These are phyloP conservation scores for Eospalax fontanierii DNA, from an alignment of 2,797 vertebrate species.

Conservation along the genomic window DNA sequence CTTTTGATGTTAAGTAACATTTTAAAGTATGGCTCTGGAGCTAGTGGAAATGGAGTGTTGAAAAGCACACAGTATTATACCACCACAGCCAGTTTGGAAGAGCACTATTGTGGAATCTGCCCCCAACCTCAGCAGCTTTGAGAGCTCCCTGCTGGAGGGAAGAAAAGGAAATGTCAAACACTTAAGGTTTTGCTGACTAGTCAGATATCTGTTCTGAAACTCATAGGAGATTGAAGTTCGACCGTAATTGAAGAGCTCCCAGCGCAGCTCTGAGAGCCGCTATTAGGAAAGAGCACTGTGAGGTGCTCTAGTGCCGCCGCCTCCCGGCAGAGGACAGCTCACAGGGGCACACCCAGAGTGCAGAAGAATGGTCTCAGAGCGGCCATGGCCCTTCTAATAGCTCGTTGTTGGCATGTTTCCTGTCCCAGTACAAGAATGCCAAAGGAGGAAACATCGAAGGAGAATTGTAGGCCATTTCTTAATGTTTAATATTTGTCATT, in stretches of 20 bases:
- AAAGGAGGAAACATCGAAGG: constrained; percentile 71
- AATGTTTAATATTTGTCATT: constrained; percentile 73
- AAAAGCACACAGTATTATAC: constrained; percentile 41
- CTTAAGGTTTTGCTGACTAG: constrained; percentile 65
- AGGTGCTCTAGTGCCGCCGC: constrained; percentile 78
- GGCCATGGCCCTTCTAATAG: constrained; percentile 75
- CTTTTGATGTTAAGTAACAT: constrained; percentile 71
- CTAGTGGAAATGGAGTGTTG: constrained; percentile 9
- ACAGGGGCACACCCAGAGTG: constrained; percentile 67
- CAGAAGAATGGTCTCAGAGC: constrained; percentile 73
- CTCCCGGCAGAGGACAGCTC: constrained; percentile 67
- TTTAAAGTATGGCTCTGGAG: constrained; percentile 66
- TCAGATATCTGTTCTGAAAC: constrained; percentile 74
- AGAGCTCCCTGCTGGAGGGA: constrained; percentile 28
- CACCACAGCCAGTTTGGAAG: constrained; percentile 34
- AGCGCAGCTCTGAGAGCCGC: constrained; percentile 75
- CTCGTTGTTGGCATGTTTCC: constrained; percentile 80
- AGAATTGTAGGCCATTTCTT: constrained; percentile 71
- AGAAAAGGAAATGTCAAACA: constrained; percentile 41
- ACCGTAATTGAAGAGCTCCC: constrained; percentile 78
- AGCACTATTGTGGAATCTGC: neutral
- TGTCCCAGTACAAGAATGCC: constrained; percentile 67
- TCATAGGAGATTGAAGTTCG: constrained; percentile 81
- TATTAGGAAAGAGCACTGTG: constrained; percentile 70
- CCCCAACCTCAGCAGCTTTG: neutral